Evolutionary conservation across 2,888 invertebrate species (phyloP).

Genomic region (Synergus laeviventris): DNA sequence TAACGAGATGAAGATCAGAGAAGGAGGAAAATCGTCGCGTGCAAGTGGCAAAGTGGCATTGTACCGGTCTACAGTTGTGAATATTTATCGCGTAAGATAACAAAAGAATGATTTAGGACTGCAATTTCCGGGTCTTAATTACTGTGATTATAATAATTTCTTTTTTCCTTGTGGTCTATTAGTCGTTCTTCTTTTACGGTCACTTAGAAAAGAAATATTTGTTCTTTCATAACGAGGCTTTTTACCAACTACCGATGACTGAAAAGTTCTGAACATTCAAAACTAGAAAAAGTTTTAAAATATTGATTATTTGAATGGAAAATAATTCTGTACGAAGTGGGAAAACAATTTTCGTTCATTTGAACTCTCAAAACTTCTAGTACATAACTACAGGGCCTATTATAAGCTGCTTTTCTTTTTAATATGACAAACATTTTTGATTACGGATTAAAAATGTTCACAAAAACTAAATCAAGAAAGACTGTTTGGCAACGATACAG

Average conservation of each 20-base stretch:
- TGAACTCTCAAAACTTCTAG: too few relatives aligned
- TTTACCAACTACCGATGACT: background rate
- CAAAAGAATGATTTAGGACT: slow-evolving; percentile 29
- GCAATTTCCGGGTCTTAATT: slow-evolving; percentile 25
- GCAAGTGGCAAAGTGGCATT: slow-evolving; percentile 47
- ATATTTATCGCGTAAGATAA: slow-evolving; percentile 44
- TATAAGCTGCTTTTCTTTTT: too few relatives aligned
- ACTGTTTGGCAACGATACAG: background rate
- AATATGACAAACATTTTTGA: background rate
- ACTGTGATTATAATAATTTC: slow-evolving; percentile 23
- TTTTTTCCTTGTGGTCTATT: slow-evolving; percentile 10
- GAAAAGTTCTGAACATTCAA: too few relatives aligned
- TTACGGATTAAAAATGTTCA: background rate
- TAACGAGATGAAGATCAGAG: slow-evolving; percentile 44
- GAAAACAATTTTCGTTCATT: too few relatives aligned
- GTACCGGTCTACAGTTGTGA: slow-evolving; percentile 32
- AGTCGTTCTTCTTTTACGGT: background rate
- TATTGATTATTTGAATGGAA: too few relatives aligned
- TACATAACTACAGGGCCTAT: background rate
- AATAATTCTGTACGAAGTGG: too few relatives aligned
- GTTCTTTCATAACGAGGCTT: too few relatives aligned
- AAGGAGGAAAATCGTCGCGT: slow-evolving; percentile 49
- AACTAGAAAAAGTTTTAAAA: too few relatives aligned
- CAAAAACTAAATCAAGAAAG: background rate
- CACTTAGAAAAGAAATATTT: too few relatives aligned